Evolutionary conservation across 2,888 invertebrate species (phyloP).

Genomic region (Dioctria rufipes): DNA sequence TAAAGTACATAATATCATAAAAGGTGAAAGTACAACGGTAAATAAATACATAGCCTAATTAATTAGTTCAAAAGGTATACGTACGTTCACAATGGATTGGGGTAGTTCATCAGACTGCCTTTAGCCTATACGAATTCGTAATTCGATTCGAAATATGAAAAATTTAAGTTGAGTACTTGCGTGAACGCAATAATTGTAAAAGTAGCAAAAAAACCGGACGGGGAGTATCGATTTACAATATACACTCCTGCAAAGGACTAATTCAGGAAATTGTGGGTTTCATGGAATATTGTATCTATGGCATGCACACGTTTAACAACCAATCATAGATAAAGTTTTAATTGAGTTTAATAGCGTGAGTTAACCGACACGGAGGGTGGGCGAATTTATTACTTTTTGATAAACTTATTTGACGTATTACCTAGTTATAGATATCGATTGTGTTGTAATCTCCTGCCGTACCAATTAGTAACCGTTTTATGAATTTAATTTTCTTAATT

Average conservation of each 20-base stretch:
- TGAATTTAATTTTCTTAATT: background rate
- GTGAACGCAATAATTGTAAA: too few species aligned
- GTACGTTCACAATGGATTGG: too few species aligned
- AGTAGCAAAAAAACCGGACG: too few species aligned
- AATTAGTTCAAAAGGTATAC: too few species aligned
- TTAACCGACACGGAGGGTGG: background rate
- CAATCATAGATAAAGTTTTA: slow-evolving; percentile 15
- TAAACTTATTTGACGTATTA: background rate
- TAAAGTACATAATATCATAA: too few species aligned
- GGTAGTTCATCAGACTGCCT: too few species aligned
- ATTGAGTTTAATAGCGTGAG: slow-evolving; percentile 33
- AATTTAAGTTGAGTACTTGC: too few species aligned
- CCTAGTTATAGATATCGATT: background rate
- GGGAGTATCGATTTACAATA: background rate
- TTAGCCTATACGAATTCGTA: too few species aligned
- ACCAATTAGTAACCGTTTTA: background rate
- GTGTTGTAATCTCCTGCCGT: background rate
- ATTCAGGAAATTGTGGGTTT: background rate
- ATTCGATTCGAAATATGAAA: too few species aligned
- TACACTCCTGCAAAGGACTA: background rate
- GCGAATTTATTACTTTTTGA: background rate
- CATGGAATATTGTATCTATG: background rate
- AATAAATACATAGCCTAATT: too few species aligned
- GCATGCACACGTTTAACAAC: background rate
- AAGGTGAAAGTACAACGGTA: too few species aligned